phyloP scores from a whole-genome alignment of 2,113 vertebrate species.

The Eudyptes chrysolophus region DNA sequence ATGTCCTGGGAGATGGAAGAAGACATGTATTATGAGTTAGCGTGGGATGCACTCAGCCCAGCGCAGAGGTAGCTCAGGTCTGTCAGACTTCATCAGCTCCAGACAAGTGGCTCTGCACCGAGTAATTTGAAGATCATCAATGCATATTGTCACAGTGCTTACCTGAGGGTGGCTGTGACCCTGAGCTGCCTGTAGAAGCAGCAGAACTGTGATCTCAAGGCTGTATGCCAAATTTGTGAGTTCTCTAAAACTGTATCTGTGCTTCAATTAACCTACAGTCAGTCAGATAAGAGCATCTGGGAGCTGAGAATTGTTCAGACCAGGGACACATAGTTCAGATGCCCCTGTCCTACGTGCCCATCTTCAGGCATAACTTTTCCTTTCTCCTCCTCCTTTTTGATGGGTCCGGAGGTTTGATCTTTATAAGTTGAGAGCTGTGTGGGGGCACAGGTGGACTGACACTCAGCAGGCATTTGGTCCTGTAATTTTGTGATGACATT shows the following conservation, averaged over 20 bases:
- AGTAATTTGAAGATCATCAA: background rate
- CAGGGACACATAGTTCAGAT: background rate
- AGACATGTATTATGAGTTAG: fast-evolving
- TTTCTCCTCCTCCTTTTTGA: background rate
- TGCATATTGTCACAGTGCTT: background rate
- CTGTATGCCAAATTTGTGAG: background rate
- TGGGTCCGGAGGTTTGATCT: background rate
- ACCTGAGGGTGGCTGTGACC: background rate
- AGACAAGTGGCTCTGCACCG: background rate
- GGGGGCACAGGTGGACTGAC: background rate
- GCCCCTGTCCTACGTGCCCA: background rate
- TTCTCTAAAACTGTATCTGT: background rate
- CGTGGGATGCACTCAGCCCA: background rate
- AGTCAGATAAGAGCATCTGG: background rate
- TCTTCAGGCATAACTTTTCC: background rate
- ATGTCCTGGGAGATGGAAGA: background rate
- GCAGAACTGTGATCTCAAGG: background rate
- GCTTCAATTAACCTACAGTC: background rate
- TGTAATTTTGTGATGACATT: background rate
- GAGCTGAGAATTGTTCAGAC: background rate
- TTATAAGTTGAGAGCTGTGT: background rate
- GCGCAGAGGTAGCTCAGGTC: background rate
- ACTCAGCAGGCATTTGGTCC: background rate
- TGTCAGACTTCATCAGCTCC: background rate
- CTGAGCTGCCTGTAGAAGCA: background rate